Evolutionary conservation across 2,888 invertebrate genomes (phyloP).

Genomic region (Aphodius sticticus): DNA sequence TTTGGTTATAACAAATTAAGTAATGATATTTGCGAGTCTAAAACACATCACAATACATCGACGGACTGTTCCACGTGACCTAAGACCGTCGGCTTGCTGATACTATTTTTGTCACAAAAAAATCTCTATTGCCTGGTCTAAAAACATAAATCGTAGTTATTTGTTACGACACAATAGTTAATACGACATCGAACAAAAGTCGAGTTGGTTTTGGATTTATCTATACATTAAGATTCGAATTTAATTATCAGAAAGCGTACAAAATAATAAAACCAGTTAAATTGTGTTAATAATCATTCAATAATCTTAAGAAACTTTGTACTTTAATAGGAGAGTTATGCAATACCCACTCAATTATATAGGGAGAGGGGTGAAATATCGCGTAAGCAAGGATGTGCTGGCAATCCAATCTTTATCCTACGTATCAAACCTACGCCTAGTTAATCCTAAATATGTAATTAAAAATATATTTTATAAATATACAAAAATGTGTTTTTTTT

Average conservation of each 20-base stretch:
- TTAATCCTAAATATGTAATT: conserved; percentile 39
- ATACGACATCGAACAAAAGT: conserved; percentile 43
- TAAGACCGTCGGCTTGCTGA: too few species aligned
- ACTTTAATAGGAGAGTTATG: conserved; percentile 57
- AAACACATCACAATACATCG: too few species aligned
- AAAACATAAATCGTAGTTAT: conserved; percentile 12
- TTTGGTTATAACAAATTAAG: too few species aligned
- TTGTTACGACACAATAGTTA: conserved; percentile 25
- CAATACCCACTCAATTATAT: conserved; percentile 30
- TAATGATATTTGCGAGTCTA: too few species aligned
- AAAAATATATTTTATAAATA: conserved; percentile 33
- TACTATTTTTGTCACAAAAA: too few species aligned
- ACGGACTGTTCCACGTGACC: too few species aligned
- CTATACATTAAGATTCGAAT: too few species aligned
- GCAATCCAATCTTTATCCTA: conserved; percentile 50
- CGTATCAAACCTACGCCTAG: conserved; percentile 30
- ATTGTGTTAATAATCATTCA: conserved; percentile 46
- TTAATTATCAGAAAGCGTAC: too few species aligned
- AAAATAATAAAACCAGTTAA: too few species aligned
- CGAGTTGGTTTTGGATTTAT: conserved; percentile 27
- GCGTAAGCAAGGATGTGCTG: conserved; percentile 54
- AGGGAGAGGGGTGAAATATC: conserved; percentile 46
- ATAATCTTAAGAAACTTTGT: conserved; percentile 56
- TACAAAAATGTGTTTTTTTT: conserved; percentile 13
- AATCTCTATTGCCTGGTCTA: too few species aligned